phyloP scores from a whole-genome alignment of 2,113 vertebrate species.

The Podocnemis expansa region DNA sequence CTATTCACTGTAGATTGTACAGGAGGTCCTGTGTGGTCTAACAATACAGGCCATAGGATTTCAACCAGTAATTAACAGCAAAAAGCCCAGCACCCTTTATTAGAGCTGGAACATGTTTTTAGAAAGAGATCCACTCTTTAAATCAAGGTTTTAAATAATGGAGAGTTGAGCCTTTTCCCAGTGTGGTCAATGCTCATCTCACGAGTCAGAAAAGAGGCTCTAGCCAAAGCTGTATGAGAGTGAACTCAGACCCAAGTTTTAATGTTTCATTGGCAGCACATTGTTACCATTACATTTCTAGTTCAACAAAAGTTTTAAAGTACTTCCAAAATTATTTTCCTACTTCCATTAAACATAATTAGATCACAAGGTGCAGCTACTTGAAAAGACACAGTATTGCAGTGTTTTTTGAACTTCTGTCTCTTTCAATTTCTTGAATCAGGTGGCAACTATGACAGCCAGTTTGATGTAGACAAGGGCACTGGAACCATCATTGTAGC shows the following conservation, averaged over 20 bases:
- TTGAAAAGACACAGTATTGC: not conserved
- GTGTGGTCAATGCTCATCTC: not conserved
- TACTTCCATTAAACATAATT: constrained; percentile 44
- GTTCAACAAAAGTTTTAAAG: not conserved
- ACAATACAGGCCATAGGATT: not conserved
- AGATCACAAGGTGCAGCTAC: constrained; percentile 28
- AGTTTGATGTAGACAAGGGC: constrained; percentile 96
- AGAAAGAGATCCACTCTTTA: not conserved
- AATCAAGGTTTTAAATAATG: not conserved
- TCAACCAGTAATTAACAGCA: not conserved
- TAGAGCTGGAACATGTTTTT: not conserved
- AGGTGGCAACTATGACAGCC: constrained; percentile 98
- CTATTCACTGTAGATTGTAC: not conserved
- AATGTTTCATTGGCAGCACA: not conserved
- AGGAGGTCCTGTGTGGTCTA: not conserved
- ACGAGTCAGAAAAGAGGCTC: not conserved
- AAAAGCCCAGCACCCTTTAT: not conserved
- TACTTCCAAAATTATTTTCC: constrained; percentile 13
- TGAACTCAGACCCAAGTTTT: not conserved
- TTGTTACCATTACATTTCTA: not conserved
- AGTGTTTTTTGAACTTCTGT: constrained; percentile 64
- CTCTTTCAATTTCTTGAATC: constrained; percentile 68
- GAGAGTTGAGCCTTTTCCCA: not conserved
- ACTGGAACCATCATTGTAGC: constrained; percentile 94
- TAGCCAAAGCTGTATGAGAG: constrained; percentile 5